Evolutionary conservation across 2,113 vertebrate species (phyloP).

Genomic region (Eulemur rufifrons): DNA sequence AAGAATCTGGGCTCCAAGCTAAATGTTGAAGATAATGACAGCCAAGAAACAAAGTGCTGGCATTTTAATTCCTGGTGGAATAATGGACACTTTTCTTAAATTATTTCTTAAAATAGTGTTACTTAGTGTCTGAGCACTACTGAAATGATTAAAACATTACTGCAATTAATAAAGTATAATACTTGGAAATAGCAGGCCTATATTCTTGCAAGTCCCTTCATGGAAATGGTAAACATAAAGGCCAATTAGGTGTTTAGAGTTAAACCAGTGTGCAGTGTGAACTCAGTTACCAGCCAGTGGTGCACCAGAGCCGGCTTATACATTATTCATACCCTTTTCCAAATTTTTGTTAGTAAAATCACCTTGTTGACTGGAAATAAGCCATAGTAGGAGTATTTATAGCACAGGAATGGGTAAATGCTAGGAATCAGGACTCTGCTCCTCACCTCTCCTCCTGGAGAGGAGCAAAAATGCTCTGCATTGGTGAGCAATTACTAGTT

Average conservation of each 20-base stretch:
- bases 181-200: background rate
- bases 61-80: background rate
- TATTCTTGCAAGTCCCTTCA: background rate
- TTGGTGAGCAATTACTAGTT: background rate
- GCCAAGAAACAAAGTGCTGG: background rate
- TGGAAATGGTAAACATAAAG: background rate
- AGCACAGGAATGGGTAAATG: background rate
- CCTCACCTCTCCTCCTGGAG: background rate
- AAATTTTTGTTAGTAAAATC: background rate
- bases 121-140: background rate
- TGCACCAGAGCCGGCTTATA: too few species aligned
- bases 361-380: too few species aligned
- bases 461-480: background rate
- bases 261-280: background rate
- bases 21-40: background rate
- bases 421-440: background rate
- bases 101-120: background rate
- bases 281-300: background rate
- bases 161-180: background rate
- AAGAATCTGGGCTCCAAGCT: background rate
- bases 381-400: too few species aligned
- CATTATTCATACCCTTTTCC: background rate
- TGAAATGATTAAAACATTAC: background rate
- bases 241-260: too few species aligned
- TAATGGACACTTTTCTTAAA: background rate